These are phyloP conservation scores for Lithobates sylvaticus DNA, from an alignment of 2,797 vertebrate genomes.

Conservation along the genomic window DNA sequence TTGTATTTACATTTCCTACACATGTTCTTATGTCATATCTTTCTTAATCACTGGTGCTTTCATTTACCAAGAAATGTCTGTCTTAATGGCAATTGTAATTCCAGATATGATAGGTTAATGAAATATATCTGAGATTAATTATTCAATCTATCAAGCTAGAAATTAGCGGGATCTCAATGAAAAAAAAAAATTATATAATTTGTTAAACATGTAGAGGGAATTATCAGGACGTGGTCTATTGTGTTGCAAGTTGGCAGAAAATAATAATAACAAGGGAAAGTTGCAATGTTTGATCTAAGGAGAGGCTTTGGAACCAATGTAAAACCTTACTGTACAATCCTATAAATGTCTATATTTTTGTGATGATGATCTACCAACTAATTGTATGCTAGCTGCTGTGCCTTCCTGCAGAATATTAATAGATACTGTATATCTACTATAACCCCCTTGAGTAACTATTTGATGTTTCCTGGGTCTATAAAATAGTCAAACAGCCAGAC, in stretches of 20 bases:
- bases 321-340: no score
- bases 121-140: conserved; percentile 15
- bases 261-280: neutral
- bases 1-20: conserved; percentile 30
- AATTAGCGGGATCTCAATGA: neutral
- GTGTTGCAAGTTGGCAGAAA: neutral
- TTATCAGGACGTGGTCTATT: conserved; percentile 10
- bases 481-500: neutral
- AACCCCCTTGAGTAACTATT: neutral
- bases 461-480: neutral
- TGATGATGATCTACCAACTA: neutral
- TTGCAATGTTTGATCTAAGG: neutral
- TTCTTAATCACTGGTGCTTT: conserved; percentile 7
- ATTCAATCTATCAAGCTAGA: neutral
- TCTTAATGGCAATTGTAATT: conserved; percentile 26
- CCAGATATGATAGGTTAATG: conserved; percentile 28
- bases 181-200: conserved; percentile 3
- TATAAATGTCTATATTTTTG: no score
- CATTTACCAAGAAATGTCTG: conserved; percentile 21
- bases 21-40: neutral
- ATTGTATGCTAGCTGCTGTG: neutral
- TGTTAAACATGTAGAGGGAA: neutral
- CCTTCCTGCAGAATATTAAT: neutral
- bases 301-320: no score
- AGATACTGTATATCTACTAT: neutral